Percentiles rank a stretch among this genome's conserved stretches.
phyloP scores from a whole-genome alignment of 2,113 vertebrate genomes.

The Oriolus oriolus region DNA sequence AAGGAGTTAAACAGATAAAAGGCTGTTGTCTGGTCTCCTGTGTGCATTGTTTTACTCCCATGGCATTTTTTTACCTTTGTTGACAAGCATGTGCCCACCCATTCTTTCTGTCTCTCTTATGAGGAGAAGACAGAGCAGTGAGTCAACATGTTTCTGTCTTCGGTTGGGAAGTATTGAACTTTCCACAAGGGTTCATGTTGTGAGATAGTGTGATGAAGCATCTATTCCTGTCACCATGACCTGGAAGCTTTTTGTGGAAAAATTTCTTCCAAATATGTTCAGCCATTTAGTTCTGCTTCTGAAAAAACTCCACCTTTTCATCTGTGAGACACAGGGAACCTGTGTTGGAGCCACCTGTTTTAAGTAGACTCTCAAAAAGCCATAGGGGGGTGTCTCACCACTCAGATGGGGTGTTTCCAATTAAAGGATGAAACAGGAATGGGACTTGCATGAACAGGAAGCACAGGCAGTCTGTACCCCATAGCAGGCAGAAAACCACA shows the following conservation, averaged over 20 bases:
- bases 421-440: not conserved
- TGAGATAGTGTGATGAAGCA: not conserved
- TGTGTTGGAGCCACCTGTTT: not conserved
- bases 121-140: not conserved
- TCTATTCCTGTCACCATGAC: not conserved
- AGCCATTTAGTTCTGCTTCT: not conserved
- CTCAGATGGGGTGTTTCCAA: not conserved
- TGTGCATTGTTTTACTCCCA: not conserved
- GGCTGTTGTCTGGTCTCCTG: not conserved
- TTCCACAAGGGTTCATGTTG: not conserved
- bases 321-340: not conserved
- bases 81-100: not conserved
- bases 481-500: not conserved
- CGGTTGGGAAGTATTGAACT: not conserved
- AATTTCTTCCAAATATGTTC: not conserved
- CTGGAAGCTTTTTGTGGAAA: not conserved
- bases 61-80: not conserved
- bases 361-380: not conserved
- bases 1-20: not conserved
- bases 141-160: not conserved
- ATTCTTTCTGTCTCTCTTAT: not conserved
- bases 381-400: not conserved
- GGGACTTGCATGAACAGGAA: not conserved
- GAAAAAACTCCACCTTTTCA: not conserved
- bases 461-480: not conserved